phyloP scores from a whole-genome alignment of 92 coral and sea anemone genomes.

The Desmophyllum pertusum region DNA sequence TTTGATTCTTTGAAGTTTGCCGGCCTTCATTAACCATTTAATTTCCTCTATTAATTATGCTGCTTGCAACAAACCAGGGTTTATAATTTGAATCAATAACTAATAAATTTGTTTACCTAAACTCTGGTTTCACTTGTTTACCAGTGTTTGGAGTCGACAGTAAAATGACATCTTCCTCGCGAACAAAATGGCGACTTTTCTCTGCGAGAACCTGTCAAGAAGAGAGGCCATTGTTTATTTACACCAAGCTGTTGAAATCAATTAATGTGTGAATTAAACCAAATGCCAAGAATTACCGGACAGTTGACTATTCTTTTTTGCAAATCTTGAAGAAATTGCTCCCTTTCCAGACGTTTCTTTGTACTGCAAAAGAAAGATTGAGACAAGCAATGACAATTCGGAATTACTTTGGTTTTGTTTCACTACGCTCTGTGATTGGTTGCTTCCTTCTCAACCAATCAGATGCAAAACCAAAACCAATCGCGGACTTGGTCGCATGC shows the following conservation, averaged over 20 bases:
- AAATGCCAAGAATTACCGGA: constrained; percentile 64
- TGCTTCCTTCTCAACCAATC: too few species aligned
- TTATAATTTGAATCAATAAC: too few species aligned
- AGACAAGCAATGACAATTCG: neutral
- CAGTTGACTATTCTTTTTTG: constrained; percentile 83
- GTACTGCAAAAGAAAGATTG: constrained; percentile 48
- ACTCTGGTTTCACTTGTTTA: constrained; percentile 84
- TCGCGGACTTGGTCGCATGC: too few species aligned
- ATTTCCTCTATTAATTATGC: too few species aligned
- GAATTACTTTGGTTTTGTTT: neutral
- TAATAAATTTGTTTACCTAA: constrained; percentile 69
- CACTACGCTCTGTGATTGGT: too few species aligned
- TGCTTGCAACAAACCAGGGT: too few species aligned
- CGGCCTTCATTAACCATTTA: too few species aligned
- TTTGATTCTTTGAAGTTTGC: too few species aligned
- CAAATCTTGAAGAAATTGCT: constrained; percentile 69
- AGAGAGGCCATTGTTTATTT: neutral
- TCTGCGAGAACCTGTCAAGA: constrained; percentile 76
- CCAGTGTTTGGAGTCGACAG: constrained; percentile 77
- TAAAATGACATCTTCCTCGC: constrained; percentile 79
- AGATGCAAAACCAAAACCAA: too few species aligned
- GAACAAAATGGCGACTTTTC: constrained; percentile 76
- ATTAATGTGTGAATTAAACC: neutral
- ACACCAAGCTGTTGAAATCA: neutral
- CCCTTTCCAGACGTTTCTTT: constrained; percentile 80